These are phyloP conservation scores for Sorex araneus DNA, from an alignment of 2,113 vertebrate genomes.

Conservation along the genomic window DNA sequence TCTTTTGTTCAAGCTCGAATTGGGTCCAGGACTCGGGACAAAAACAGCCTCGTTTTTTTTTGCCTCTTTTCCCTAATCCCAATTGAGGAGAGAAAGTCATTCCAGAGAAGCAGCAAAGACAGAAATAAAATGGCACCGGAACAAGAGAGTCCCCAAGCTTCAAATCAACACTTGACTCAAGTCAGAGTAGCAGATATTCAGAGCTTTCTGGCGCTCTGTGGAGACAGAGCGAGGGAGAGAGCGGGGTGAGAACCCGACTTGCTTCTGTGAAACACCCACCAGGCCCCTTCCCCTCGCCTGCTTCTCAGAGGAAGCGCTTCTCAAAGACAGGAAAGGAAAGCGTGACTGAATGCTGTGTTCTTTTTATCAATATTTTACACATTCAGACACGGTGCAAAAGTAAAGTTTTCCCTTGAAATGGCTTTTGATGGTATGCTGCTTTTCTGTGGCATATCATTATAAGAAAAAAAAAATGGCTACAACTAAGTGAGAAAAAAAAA, in stretches of 20 bases:
- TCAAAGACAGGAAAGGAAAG: background rate
- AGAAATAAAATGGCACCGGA: background rate
- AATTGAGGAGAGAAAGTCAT: background rate
- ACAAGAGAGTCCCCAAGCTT: background rate
- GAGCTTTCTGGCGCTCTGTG: background rate
- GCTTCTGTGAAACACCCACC: background rate
- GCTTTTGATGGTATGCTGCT: too few relatives aligned
- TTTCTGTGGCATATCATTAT: too few relatives aligned
- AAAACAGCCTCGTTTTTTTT: background rate
- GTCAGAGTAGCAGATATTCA: background rate
- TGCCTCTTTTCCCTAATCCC: slow-evolving; percentile 17
- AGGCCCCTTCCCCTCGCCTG: background rate
- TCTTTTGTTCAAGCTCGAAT: slow-evolving; percentile 37
- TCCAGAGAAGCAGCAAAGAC: background rate
- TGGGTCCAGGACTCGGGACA: background rate
- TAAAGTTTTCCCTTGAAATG: too few relatives aligned
- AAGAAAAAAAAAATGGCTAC: too few relatives aligned
- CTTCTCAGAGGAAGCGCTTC: background rate
- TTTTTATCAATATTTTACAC: too few relatives aligned
- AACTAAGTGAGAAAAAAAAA: background rate
- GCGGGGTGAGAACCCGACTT: background rate
- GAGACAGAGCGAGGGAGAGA: background rate
- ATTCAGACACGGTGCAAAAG: too few relatives aligned
- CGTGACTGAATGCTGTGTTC: too few relatives aligned
- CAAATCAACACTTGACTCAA: background rate